Conservation (phyloP, 1,140 invertebrate genomes). For the Polypedilum vanderplanki region DNA sequence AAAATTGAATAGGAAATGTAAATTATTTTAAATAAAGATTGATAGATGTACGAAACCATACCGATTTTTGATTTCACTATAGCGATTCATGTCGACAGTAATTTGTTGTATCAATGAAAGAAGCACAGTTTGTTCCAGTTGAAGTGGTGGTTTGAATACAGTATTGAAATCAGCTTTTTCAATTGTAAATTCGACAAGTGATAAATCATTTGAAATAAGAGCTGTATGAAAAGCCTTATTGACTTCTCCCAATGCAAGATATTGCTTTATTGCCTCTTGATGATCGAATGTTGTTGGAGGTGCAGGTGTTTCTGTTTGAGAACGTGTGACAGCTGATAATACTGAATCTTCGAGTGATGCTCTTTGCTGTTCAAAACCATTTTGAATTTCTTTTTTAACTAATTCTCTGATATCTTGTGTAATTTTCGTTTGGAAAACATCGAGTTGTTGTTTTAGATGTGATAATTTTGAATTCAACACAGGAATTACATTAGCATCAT, state of each 20-base stretch:
- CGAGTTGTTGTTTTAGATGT: not conserved
- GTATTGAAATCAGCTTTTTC: conserved; percentile 67
- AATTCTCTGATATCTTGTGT: conserved; percentile 37
- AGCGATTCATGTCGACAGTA: conserved; percentile 72
- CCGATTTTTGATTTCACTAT: conserved; percentile 85
- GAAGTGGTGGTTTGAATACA: conserved; percentile 66
- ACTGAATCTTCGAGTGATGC: conserved; percentile 51
- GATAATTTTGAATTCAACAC: not conserved
- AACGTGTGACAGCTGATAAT: conserved; percentile 50
- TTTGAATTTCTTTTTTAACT: conserved; percentile 51
- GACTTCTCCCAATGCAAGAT: conserved; percentile 65
- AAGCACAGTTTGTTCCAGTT: conserved; percentile 75
- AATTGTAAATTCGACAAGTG: conserved; percentile 75
- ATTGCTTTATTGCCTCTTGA: conserved; percentile 63
- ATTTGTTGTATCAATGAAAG: conserved; percentile 89
- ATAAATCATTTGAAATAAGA: conserved; percentile 76
- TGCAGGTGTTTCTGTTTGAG: conserved; percentile 60
- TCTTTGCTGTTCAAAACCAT: conserved; percentile 53
- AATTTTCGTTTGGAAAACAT: not conserved
- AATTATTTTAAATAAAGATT: conserved; percentile 31
- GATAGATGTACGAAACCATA: conserved; percentile 43
- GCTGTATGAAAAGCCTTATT: conserved; percentile 87
- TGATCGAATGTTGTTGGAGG: conserved; percentile 53
- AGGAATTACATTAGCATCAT: not conserved
- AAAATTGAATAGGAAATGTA: conserved; percentile 37